Conservation (phyloP, 2,888 invertebrate species). For the Trichacis sp. region DNA sequence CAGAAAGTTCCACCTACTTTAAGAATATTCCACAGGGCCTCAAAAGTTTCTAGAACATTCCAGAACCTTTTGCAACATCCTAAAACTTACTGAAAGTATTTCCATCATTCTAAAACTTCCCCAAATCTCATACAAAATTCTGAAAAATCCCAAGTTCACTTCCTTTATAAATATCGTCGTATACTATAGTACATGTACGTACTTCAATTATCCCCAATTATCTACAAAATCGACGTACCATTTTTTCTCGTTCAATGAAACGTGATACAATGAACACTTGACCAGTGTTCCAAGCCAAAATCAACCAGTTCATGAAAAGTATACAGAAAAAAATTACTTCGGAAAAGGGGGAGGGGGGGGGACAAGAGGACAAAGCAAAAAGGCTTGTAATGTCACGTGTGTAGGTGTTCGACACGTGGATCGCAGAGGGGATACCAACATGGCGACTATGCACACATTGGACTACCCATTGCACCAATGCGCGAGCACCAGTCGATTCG, state of each 20-base stretch:
- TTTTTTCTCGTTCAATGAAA: background rate
- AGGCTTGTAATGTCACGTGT: slow-evolving; percentile 49
- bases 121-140: too few relatives aligned
- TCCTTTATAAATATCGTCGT: too few relatives aligned
- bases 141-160: too few relatives aligned
- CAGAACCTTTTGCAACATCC: too few relatives aligned
- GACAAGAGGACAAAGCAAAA: slow-evolving; percentile 25
- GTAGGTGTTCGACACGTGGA: slow-evolving; percentile 57
- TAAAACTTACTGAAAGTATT: too few relatives aligned
- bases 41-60: background rate
- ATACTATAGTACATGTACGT: too few relatives aligned
- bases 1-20: too few relatives aligned
- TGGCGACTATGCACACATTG: slow-evolving; percentile 66
- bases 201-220: too few relatives aligned
- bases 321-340: slow-evolving; percentile 10
- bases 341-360: slow-evolving; percentile 20
- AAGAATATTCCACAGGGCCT: too few relatives aligned
- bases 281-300: slow-evolving; percentile 11
- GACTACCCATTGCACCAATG: slow-evolving; percentile 60
- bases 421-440: slow-evolving; percentile 56
- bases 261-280: slow-evolving; percentile 13
- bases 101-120: too few relatives aligned
- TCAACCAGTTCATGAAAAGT: slow-evolving; percentile 10
- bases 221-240: background rate
- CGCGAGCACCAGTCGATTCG: slow-evolving; percentile 56